Percentiles rank a stretch among this genome's conserved stretches.
Conservation (phyloP, 2,888 invertebrate species). For the Rhodophaea formosa region DNA sequence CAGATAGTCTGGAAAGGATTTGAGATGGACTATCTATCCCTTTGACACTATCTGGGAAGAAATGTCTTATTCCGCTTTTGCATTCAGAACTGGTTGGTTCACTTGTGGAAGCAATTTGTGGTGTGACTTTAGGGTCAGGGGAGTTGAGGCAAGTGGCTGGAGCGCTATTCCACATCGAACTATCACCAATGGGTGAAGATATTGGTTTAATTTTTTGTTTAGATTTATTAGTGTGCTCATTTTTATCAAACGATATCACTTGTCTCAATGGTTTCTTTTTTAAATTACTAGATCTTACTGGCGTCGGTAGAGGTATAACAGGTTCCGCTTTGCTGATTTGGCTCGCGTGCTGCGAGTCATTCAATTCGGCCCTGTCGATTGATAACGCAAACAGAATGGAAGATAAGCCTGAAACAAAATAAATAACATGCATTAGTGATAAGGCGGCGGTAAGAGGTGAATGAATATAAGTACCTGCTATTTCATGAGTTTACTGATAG, state of each 20-base stretch:
- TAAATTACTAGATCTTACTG: constrained; percentile 74
- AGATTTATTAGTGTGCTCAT: constrained; percentile 46
- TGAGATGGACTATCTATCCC: constrained; percentile 72
- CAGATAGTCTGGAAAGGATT: constrained; percentile 69
- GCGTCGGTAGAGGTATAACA: constrained; percentile 85
- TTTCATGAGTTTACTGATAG: constrained; percentile 3
- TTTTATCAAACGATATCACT: constrained; percentile 77
- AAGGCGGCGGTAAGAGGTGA: constrained; percentile 18
- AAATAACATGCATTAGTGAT: constrained; percentile 18
- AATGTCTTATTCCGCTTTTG: constrained; percentile 64
- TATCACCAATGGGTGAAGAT: constrained; percentile 38
- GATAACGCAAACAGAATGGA: constrained; percentile 95
- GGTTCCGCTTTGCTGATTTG: constrained; percentile 82
- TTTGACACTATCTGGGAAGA: constrained; percentile 73
- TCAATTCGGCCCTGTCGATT: constrained; percentile 92
- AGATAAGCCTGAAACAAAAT: constrained; percentile 85
- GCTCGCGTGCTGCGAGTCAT: constrained; percentile 78
- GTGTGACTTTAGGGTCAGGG: constrained; percentile 65
- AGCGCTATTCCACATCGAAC: constrained; percentile 76
- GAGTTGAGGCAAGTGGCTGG: constrained; percentile 84
- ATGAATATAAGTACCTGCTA: constrained; percentile 11
- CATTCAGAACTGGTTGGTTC: constrained; percentile 73
- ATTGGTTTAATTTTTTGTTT: constrained; percentile 39
- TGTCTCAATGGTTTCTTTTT: constrained; percentile 72
- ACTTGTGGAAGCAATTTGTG: constrained; percentile 59